These are phyloP conservation scores for Rhabdornis inornatus DNA, from an alignment of 2,113 vertebrate genomes.

Conservation along the genomic window DNA sequence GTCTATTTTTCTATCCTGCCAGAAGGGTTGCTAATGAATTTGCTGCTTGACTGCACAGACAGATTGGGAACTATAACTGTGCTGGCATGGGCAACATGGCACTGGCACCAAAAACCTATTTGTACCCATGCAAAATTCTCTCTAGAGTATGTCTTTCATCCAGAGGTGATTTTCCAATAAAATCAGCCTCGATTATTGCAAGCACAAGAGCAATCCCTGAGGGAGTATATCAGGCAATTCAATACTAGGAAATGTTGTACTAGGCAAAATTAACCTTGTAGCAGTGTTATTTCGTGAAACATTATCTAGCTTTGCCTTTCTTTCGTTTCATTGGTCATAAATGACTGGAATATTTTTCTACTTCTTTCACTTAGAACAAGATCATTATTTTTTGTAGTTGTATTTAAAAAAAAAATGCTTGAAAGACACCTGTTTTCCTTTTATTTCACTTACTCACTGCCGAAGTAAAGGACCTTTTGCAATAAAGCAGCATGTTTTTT, in stretches of 20 bases:
- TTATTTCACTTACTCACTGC: neutral
- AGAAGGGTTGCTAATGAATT: conserved; percentile 79
- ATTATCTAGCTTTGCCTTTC: conserved; percentile 61
- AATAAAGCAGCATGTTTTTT: neutral
- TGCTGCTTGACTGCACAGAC: conserved; percentile 80
- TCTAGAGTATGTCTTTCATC: conserved; percentile 70
- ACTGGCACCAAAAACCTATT: conserved; percentile 72
- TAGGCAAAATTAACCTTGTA: conserved; percentile 76
- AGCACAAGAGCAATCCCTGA: conserved; percentile 64
- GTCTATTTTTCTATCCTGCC: conserved; percentile 69
- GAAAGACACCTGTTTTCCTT: neutral
- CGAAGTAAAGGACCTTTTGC: neutral
- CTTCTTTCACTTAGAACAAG: conserved; percentile 24
- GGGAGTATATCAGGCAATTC: conserved; percentile 69
- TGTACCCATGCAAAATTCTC: conserved; percentile 73
- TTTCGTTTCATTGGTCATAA: conserved; percentile 63
- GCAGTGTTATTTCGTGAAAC: conserved; percentile 68
- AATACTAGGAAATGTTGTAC: conserved; percentile 69
- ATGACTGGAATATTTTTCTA: conserved; percentile 1
- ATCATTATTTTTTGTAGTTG: neutral
- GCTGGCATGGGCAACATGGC: conserved; percentile 61
- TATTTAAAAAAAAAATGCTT: neutral
- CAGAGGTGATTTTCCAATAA: conserved; percentile 79
- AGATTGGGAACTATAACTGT: conserved; percentile 72
- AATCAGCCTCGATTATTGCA: conserved; percentile 74